These are phyloP conservation scores for Perithous albicinctus DNA, from an alignment of 2,888 invertebrate genomes.

Conservation along the genomic window DNA sequence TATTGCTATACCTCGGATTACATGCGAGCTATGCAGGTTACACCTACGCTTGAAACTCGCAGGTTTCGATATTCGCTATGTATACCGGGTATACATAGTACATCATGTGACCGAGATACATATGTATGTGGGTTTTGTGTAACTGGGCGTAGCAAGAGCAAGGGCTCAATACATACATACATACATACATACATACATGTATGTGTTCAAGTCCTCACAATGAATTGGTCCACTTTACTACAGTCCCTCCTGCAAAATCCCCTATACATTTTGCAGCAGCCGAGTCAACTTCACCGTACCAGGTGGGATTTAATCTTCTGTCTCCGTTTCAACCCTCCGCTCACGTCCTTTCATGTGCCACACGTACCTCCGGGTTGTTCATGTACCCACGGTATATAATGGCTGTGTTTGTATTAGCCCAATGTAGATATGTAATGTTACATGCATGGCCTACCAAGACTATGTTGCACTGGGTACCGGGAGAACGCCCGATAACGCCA, in stretches of 20 bases:
- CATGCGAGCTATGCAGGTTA: background rate
- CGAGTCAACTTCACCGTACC: conserved; percentile 20
- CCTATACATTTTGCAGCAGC: background rate
- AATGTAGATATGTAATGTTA: conserved; percentile 41
- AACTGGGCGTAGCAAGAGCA: conserved; percentile 27
- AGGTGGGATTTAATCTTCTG: conserved; percentile 6
- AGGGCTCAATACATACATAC: background rate
- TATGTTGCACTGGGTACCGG: conserved; percentile 38
- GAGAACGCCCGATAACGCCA: conserved; percentile 71
- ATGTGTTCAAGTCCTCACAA: background rate
- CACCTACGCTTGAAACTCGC: conserved; percentile 13
- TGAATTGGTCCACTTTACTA: conserved; percentile 14
- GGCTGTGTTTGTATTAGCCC: conserved; percentile 4
- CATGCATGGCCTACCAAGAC: conserved; percentile 31
- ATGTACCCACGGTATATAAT: conserved; percentile 32
- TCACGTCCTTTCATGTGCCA: conserved; percentile 23
- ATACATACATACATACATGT: background rate
- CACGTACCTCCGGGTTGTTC: conserved; percentile 5
- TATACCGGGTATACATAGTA: background rate
- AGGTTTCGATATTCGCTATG: conserved; percentile 6
- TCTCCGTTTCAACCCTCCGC: conserved; percentile 7
- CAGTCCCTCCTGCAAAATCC: background rate
- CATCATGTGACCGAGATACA: conserved; percentile 11
- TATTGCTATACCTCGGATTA: conserved; percentile 46
- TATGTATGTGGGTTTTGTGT: conserved; percentile 31